A percentile compares a stretch with the other conserved stretches of the same genome.
Evolutionary conservation across 64 coral and sea anemone species (phyloP).

Genomic region (Pachyseris speciosa): DNA sequence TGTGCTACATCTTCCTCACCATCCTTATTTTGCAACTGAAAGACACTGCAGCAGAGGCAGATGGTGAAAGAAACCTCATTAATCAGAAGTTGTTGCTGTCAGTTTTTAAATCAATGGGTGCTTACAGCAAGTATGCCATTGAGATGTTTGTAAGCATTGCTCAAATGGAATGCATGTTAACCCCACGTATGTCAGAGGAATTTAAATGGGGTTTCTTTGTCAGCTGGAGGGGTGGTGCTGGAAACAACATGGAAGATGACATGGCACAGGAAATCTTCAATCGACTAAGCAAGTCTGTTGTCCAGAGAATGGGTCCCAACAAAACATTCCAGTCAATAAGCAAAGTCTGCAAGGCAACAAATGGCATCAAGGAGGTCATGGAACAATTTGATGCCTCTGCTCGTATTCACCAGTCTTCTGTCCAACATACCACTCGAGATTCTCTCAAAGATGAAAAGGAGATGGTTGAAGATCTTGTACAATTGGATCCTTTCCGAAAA

Average conservation of each 20-base stretch:
- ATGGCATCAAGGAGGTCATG: slow-evolving; percentile 49
- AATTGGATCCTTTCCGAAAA: slow-evolving; percentile 57
- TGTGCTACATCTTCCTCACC: slow-evolving; percentile 64
- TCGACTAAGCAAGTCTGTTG: slow-evolving; percentile 49
- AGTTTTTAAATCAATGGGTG: slow-evolving; percentile 54
- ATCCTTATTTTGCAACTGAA: slow-evolving; percentile 82
- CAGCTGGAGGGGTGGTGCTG: slow-evolving; percentile 59
- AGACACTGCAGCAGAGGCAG: slow-evolving; percentile 64
- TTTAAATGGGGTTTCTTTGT: slow-evolving; percentile 72
- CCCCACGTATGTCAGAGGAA: slow-evolving; percentile 62
- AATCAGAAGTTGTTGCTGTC: slow-evolving; percentile 52
- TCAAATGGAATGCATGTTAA: slow-evolving; percentile 72
- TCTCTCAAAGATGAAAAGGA: slow-evolving; percentile 75
- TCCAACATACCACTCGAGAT: slow-evolving; percentile 61
- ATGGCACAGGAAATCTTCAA: slow-evolving; percentile 70
- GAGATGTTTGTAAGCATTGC: slow-evolving; percentile 81
- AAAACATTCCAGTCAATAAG: slow-evolving; percentile 67
- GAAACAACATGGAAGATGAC: slow-evolving; percentile 74
- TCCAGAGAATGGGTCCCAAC: slow-evolving; percentile 80
- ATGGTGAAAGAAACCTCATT: slow-evolving; percentile 71
- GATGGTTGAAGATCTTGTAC: slow-evolving; percentile 58
- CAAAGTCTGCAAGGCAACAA: slow-evolving; percentile 68
- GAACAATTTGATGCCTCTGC: slow-evolving; percentile 38
- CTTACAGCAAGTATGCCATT: slow-evolving; percentile 81
- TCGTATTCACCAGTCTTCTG: slow-evolving; percentile 50